Conservation (phyloP, 2,113 vertebrate genomes). For the Galemys pyrenaicus region DNA sequence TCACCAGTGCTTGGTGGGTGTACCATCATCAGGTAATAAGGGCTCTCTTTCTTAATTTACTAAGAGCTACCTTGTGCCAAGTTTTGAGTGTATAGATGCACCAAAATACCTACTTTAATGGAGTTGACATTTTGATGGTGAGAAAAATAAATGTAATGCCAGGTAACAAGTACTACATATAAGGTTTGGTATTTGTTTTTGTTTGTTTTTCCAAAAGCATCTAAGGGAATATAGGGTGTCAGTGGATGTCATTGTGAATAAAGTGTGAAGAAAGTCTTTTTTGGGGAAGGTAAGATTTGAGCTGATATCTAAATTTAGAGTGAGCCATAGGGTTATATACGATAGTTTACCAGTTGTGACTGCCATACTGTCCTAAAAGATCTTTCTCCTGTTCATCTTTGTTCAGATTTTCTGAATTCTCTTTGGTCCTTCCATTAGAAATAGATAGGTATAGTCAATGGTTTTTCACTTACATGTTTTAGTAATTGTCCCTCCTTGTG, state of each 20-base stretch:
- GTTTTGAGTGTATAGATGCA: neutral
- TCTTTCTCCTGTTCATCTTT: neutral
- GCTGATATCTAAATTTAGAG: neutral
- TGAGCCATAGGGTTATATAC: neutral
- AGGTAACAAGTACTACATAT: neutral
- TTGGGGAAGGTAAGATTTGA: neutral
- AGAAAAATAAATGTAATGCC: constrained; percentile 1
- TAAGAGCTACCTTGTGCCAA: rapidly evolving
- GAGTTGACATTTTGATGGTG: constrained; percentile 20
- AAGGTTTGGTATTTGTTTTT: neutral
- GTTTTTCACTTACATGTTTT: neutral
- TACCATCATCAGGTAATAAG: constrained; percentile 94
- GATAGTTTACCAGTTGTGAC: neutral
- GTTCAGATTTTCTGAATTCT: constrained; percentile 50
- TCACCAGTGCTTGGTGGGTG: constrained; percentile 99
- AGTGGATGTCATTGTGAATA: neutral
- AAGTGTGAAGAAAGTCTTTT: neutral
- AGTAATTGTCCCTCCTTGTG: neutral
- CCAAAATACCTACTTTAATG: neutral
- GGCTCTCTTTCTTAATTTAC: neutral
- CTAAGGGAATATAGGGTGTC: neutral
- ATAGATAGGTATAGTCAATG: neutral
- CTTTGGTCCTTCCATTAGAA: neutral
- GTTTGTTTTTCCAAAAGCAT: neutral
- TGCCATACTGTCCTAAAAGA: neutral